These are phyloP conservation scores for Telmatochromis sp. DNA, from an alignment of 2,113 vertebrate species.

Conservation along the genomic window DNA sequence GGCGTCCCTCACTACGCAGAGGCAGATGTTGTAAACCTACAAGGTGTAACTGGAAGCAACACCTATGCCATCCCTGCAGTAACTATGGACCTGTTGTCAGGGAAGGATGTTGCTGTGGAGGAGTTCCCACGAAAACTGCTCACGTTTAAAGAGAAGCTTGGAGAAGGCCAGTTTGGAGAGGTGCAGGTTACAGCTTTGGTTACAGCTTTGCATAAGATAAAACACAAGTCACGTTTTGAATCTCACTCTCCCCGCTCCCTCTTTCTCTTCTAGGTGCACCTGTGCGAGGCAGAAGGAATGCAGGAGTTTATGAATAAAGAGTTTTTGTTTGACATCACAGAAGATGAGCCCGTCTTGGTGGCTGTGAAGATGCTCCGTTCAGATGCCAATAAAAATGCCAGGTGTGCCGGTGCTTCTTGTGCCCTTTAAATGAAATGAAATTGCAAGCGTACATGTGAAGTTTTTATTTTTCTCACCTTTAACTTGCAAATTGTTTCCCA, in stretches of 20 bases:
- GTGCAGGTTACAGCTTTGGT: constrained; percentile 50
- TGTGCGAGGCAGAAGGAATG: constrained; percentile 95
- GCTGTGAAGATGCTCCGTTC: constrained; percentile 98
- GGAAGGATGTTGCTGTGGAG: constrained; percentile 87
- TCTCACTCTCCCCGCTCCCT: neutral
- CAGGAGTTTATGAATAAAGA: constrained; percentile 88
- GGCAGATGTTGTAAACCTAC: constrained; percentile 94
- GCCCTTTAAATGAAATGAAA: neutral
- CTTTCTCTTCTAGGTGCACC: constrained; percentile 78
- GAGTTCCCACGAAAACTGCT: constrained; percentile 92
- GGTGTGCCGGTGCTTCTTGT: constrained; percentile 58
- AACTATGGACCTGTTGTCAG: constrained; percentile 92
- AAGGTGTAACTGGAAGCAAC: constrained; percentile 92
- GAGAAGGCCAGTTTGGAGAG: constrained; percentile 98
- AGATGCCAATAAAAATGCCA: constrained; percentile 97
- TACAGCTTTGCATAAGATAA: neutral
- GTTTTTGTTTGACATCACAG: constrained; percentile 76
- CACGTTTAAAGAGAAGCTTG: constrained; percentile 94
- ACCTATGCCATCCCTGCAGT: constrained; percentile 93
- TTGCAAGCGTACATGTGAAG: neutral
- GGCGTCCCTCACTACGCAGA: constrained; percentile 94
- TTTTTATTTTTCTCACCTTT: neutral
- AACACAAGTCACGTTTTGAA: neutral
- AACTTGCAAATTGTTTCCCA: neutral
- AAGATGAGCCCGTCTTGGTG: constrained; percentile 78